phyloP scores from a whole-genome alignment of 1,140 invertebrate species.

The Conus betulinus region DNA sequence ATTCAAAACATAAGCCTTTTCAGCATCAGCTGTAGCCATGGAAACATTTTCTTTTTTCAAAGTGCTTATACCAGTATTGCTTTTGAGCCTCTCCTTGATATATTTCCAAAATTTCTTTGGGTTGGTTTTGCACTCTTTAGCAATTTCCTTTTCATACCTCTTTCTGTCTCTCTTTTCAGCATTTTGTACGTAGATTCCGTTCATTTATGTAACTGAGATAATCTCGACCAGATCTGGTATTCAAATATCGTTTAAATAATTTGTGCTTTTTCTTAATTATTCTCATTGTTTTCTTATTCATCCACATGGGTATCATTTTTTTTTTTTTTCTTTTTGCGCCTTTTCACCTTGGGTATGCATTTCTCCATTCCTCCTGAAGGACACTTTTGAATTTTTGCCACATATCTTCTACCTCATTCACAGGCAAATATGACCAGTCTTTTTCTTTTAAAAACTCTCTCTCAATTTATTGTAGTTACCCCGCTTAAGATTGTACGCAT shows the following conservation, averaged over 20 bases:
- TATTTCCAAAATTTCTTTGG: too few relatives aligned
- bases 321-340: not conserved
- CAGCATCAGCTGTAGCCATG: too few relatives aligned
- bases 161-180: not conserved
- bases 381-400: not conserved
- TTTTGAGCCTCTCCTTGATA: too few relatives aligned
- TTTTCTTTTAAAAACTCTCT: not conserved
- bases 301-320: not conserved
- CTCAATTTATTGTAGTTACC: not conserved
- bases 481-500: not conserved
- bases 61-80: too few relatives aligned
- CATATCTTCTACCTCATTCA: not conserved
- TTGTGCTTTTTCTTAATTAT: not conserved
- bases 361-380: not conserved
- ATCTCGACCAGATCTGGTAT: not conserved
- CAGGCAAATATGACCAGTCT: not conserved
- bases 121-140: too few relatives aligned
- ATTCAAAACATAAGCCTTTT: too few relatives aligned
- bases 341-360: not conserved
- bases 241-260: conserved; percentile 7
- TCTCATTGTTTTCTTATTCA: not conserved
- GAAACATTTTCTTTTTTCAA: too few relatives aligned
- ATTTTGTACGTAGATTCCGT: not conserved
- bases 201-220: not conserved
- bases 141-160: too few relatives aligned